Evolutionary conservation across 2,888 invertebrate species (phyloP), one percentile per base, ranked within the genome.

Genomic region (Orthonevra nobilis): DNA sequence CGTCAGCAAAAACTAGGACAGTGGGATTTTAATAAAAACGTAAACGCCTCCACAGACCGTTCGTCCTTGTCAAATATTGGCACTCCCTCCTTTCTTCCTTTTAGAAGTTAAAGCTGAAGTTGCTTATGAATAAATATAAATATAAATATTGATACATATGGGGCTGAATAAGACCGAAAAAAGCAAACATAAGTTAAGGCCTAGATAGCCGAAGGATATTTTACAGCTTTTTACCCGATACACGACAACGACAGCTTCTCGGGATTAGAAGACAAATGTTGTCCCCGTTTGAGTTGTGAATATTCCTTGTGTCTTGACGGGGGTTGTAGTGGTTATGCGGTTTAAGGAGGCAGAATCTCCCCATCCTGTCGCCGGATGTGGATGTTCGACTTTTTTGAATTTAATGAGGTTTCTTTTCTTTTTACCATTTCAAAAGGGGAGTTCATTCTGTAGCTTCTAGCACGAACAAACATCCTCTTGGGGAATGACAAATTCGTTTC

Each of bases 181-280:
- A 50, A 28, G 17, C 50, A 61, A 68, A 54, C 61, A 69, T 63
- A 75, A 69, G 74, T 50, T 50, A 36, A 63, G 44, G 50, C 34
- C 44, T 52, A 50, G 58, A 52, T 77, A 77, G 77, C 77, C 72
- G 56, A 72, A 64, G 72, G 77, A 72, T 77, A 52, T 72, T 44
- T 38, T 64, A 40, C 63, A 61, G 56, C 40, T 64, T 70, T 58
- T 19, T 40, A 19, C 19, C 14, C 6, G 14, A 23, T 44, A 42
- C 38, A 64, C 20, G 52, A 73, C 58, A 66, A 64, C 20, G 52
- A 73, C 58, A 66, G 58, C 72, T 77, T 72, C 36, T 36, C 60
- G 44, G 64, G 64, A 77, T 77, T 77, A 77, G 36, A 72, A 72
- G 77, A 77, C 50, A 72, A 77, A 72, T 64, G 63, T 70, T 75